These are phyloP conservation scores for Holocentrus rufus DNA, from an alignment of 2,797 vertebrate genomes.

Conservation along the genomic window DNA sequence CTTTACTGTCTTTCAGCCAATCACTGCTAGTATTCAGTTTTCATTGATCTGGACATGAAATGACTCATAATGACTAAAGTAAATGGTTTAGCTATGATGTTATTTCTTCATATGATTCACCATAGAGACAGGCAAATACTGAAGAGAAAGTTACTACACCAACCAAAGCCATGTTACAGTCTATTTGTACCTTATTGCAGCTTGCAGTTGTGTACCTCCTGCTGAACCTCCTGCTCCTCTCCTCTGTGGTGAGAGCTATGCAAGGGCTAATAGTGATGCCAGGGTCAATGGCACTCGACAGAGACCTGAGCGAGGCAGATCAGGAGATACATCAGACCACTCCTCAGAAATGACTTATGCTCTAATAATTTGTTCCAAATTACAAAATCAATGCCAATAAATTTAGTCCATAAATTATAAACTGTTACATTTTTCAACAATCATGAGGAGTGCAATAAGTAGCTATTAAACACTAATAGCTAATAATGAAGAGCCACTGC, in stretches of 20 bases:
- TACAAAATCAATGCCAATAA: background rate
- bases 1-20: background rate
- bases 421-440: background rate
- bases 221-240: conserved; percentile 62
- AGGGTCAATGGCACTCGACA: conserved; percentile 74
- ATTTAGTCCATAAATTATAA: background rate
- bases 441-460: background rate
- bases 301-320: conserved; percentile 68
- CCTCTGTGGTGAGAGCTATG: conserved; percentile 69
- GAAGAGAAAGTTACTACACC: background rate
- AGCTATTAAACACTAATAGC: background rate
- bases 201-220: conserved; percentile 39
- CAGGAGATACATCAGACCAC: conserved; percentile 54
- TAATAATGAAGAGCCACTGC: conserved; percentile 37
- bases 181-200: conserved; percentile 69
- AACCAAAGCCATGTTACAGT: background rate
- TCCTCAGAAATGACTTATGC: background rate
- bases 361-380: background rate
- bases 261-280: conserved; percentile 71
- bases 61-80: too few species aligned
- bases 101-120: background rate
- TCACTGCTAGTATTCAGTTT: too few species aligned
- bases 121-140: background rate
- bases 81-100: background rate
- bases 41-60: too few species aligned